Percentiles rank a stretch among this genome's conserved stretches.
phyloP scores from a whole-genome alignment of 2,113 vertebrate genomes.

The Oryzias curvinotus region DNA sequence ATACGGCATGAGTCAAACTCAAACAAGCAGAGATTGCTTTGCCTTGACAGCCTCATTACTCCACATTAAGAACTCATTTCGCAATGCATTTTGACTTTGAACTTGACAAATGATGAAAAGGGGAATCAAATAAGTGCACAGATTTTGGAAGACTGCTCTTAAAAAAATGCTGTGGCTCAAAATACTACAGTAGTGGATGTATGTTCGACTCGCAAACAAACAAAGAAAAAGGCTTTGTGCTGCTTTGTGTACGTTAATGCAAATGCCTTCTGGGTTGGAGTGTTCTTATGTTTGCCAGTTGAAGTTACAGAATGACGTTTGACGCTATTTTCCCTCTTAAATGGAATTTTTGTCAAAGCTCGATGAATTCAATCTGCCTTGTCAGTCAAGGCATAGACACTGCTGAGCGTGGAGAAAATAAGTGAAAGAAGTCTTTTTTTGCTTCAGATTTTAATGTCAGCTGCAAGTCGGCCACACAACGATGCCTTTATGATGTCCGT shows the following conservation, averaged over 20 bases:
- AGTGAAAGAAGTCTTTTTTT: slow-evolving; percentile 64
- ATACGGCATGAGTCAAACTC: slow-evolving; percentile 78
- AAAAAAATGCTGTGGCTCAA: slow-evolving; percentile 32
- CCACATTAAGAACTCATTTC: slow-evolving; percentile 78
- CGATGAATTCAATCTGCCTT: slow-evolving; percentile 72
- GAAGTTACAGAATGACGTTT: slow-evolving; percentile 72
- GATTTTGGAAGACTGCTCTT: slow-evolving; percentile 53
- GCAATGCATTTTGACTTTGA: slow-evolving; percentile 74
- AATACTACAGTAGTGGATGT: slow-evolving; percentile 30
- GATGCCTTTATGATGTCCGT: slow-evolving; percentile 60
- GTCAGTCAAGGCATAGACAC: slow-evolving; percentile 64
- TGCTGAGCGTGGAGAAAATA: slow-evolving; percentile 64
- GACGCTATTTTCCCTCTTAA: slow-evolving; percentile 69
- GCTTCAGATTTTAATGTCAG: slow-evolving; percentile 60
- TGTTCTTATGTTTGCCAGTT: slow-evolving; percentile 61
- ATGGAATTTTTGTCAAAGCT: slow-evolving; percentile 70
- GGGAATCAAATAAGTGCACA: slow-evolving; percentile 70
- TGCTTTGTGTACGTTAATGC: slow-evolving; percentile 62
- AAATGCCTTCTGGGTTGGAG: slow-evolving; percentile 69
- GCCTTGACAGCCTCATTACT: slow-evolving; percentile 78
- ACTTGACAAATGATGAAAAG: slow-evolving; percentile 70
- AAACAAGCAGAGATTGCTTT: slow-evolving; percentile 76
- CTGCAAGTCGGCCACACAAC: slow-evolving; percentile 66
- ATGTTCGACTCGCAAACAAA: slow-evolving; percentile 27
- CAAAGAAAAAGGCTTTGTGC: slow-evolving; percentile 28